A percentile compares a stretch with the other conserved stretches of the same genome.
phyloP scores from a whole-genome alignment of 2,113 vertebrate genomes.

The Helogale parvula region DNA sequence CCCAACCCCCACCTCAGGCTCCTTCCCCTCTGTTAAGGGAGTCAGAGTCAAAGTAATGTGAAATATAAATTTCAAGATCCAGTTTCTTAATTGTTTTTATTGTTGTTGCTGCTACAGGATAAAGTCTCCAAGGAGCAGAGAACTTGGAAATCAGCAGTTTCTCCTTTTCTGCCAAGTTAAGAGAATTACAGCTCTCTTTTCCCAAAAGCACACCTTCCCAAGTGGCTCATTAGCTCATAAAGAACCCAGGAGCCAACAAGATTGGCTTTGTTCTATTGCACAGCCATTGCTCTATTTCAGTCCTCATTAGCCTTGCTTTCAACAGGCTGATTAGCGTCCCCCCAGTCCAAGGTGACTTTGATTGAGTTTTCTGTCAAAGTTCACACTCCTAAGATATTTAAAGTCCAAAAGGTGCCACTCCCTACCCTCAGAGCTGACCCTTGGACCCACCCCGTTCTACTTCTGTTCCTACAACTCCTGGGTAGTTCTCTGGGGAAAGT shows the following conservation, averaged over 20 bases:
- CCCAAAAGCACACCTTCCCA: slow-evolving; percentile 41
- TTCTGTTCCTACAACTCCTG: background rate
- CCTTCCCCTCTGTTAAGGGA: background rate
- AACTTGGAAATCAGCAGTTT: slow-evolving; percentile 48
- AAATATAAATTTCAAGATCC: slow-evolving; percentile 5
- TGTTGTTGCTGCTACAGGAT: background rate
- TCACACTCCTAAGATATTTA: slow-evolving; percentile 3
- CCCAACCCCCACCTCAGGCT: background rate
- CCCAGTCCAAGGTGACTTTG: background rate
- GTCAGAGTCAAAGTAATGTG: background rate
- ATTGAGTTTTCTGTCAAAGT: slow-evolving; percentile 16
- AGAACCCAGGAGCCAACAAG: slow-evolving; percentile 40
- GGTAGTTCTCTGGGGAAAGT: background rate
- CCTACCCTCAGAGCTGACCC: background rate
- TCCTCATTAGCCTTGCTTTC: background rate
- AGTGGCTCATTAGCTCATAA: slow-evolving; percentile 32
- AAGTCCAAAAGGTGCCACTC: background rate
- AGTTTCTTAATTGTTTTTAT: slow-evolving; percentile 51
- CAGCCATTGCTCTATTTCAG: background rate
- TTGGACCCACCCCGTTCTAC: background rate
- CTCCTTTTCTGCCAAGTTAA: slow-evolving; percentile 3
- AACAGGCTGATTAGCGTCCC: background rate
- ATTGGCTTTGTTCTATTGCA: slow-evolving; percentile 44
- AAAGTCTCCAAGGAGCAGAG: background rate
- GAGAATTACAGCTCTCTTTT: slow-evolving; percentile 26